Conservation (phyloP, 2,888 invertebrate genomes). For the Helleia helle region DNA sequence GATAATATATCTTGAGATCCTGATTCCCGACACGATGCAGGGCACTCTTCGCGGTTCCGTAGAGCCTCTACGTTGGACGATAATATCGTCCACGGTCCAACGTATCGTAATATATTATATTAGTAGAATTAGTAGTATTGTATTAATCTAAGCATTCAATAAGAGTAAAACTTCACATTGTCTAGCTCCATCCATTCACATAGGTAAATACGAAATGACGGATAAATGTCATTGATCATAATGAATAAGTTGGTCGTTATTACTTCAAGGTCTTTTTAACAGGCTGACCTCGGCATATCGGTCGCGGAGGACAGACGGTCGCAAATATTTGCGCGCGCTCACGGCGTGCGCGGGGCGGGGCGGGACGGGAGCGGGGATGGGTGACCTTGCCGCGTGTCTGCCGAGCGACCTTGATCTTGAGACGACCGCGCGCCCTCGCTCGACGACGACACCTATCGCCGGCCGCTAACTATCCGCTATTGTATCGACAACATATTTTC, state of each 20-base stretch:
- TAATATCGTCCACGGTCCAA: too few species aligned
- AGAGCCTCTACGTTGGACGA: too few species aligned
- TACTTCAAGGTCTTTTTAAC: constrained; percentile 65
- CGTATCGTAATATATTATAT: too few species aligned
- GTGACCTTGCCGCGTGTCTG: constrained; percentile 68
- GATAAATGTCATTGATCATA: constrained; percentile 41
- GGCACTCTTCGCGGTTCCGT: too few species aligned
- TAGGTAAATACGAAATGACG: constrained; percentile 29
- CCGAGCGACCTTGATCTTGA: constrained; percentile 70
- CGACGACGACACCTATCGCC: constrained; percentile 46
- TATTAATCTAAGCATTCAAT: too few species aligned
- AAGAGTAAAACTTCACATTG: too few species aligned
- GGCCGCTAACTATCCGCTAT: constrained; percentile 5
- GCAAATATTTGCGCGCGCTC: constrained; percentile 68
- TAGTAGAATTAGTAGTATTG: too few species aligned
- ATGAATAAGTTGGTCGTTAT: constrained; percentile 62
- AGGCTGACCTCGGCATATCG: constrained; percentile 71
- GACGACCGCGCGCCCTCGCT: constrained; percentile 56
- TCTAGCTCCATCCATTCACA: neutral
- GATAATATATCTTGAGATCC: too few species aligned
- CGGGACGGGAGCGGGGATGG: constrained; percentile 26
- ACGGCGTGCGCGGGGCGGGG: constrained; percentile 32
- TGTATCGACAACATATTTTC: constrained; percentile 1
- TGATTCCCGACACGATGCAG: too few species aligned
- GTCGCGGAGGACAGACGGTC: constrained; percentile 72